phyloP scores from a whole-genome alignment of 2,797 vertebrate species.

The Sebastes baramenuke region DNA sequence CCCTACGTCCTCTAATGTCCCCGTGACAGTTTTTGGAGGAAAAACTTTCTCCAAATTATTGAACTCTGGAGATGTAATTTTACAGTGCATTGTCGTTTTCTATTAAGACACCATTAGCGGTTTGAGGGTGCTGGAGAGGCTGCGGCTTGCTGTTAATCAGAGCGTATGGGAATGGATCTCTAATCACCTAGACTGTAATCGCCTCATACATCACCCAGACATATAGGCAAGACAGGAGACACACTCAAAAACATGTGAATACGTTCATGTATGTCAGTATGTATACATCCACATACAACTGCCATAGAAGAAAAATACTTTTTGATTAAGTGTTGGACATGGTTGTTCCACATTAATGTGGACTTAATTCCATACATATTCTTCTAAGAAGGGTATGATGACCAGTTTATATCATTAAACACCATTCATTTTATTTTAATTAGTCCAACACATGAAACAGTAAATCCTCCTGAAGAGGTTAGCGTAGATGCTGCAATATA shows the following conservation, averaged over 20 bases:
- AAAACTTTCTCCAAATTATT: slow-evolving; percentile 35
- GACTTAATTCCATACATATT: background rate
- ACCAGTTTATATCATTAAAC: background rate
- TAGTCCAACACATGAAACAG: background rate
- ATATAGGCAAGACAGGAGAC: slow-evolving; percentile 10
- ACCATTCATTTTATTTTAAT: background rate
- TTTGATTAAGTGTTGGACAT: background rate
- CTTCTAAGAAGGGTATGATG: background rate
- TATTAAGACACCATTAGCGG: slow-evolving; percentile 51
- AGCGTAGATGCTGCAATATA: too few relatives aligned
- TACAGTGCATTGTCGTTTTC: slow-evolving; percentile 25
- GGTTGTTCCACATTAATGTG: background rate
- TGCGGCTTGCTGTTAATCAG: slow-evolving; percentile 57
- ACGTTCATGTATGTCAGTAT: slow-evolving; percentile 2
- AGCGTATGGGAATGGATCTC: slow-evolving; percentile 63
- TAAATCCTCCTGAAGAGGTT: too few relatives aligned
- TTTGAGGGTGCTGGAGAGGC: slow-evolving; percentile 34
- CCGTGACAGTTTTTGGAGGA: background rate
- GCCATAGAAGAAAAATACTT: background rate
- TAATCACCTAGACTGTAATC: slow-evolving; percentile 73
- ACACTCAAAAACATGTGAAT: slow-evolving; percentile 21
- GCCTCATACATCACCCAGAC: slow-evolving; percentile 64
- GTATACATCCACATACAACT: background rate
- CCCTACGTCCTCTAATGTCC: background rate
- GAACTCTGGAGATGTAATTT: slow-evolving; percentile 34